Base-by-base conservation (phyloP, 2,888 invertebrate species). In the Eugnorisma glareosa region DNA sequence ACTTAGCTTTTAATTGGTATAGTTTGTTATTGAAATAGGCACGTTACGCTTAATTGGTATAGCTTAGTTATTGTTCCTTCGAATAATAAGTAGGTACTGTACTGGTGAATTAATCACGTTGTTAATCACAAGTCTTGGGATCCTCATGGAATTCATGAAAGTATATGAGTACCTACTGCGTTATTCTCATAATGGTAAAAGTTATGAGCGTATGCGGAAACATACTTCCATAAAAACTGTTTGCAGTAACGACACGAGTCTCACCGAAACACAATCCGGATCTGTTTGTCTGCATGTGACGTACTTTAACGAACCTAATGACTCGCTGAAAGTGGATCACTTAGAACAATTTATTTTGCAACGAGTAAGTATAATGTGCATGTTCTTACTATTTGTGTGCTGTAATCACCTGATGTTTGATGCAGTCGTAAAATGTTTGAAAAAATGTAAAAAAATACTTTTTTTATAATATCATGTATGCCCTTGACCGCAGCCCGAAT, bases 321-420 rank as follows among this genome's bases (percentile, higher is more conserved):
- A 75, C 18, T 37, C 71, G 54, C 67, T 84, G 66, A 77, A 87
- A 77, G 67, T 77, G 73, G 72, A 73, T 79, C 79, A 75, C 83
- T 77, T 75, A 67, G 67, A 70, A 72, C 79, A 79, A 87, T 85
- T 68, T 81, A 73, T 76, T 75, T 74, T 51, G 69, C 40, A 66
- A 66, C 63, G 70, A 59, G 76, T 48, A 57, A 59, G 76, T 48
- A 57, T 79, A 54, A 73, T 82, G 57, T 72, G 48, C 35, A 43
- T 51, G 28, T 11, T n/a, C 21, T 31, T 54, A 13, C 15, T 70
- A 67, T 28, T 54, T 24, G 31, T 51, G 15, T 40, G 35, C 18
- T 48, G 31, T 51, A 10, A 18, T 75, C 21, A 67, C 18, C 15
- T 67, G 21, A 37, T 67, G 21, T 40, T 63, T 67, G 54, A 24